Base-by-base conservation (phyloP, 92 coral and sea anemone genomes). In the Chrysogorgia sp. region DNA sequence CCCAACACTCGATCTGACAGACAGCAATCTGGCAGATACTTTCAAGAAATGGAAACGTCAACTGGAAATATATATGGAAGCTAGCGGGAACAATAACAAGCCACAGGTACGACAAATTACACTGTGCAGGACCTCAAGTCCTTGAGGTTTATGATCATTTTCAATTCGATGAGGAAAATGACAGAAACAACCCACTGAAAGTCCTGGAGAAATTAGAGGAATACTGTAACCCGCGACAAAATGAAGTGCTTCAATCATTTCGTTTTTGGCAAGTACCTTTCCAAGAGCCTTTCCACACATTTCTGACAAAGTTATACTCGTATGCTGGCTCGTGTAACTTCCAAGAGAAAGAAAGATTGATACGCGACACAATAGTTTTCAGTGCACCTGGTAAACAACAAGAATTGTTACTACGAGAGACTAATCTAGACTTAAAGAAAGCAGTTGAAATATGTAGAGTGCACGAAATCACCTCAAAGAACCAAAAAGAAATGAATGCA, bases 121-220 rank as follows among this genome's bases (percentile, higher is more conserved):
- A 87, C 33, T 83, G 85, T 83, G 85, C 82, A 3, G 90, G 88
- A 20, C 83, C 86, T 40, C 86, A 71, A 7, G 85, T 84, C 28
- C 60, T 88, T 33, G 88, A 83, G 35, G 83, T 84, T 88, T 34
- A n/a, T n/a, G 67, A 26, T 15, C 72, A 43, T n/a, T n/a, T n/a
- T n/a, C n/a, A n/a, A n/a, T n/a, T n/a, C 64, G 76, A 26, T 8
- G 35, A 76, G 7, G 83, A 63, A 22, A 76, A 55, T 15, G 86
- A 84, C 28, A 71, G 57, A 79, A 30, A 78, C 57, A 34, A 86
- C 20, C 90, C 90, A 21, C 77, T 32, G 10, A 68, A 75, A 67
- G 81, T 82, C 0, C 37, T 77, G 10, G 63, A 86, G 56, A 67
- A 61, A 9, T 21, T 87, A 71, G 85, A 87, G 81, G 58, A 53